Evolutionary conservation across 2,888 invertebrate genomes (phyloP).

Genomic region (Labia minor): DNA sequence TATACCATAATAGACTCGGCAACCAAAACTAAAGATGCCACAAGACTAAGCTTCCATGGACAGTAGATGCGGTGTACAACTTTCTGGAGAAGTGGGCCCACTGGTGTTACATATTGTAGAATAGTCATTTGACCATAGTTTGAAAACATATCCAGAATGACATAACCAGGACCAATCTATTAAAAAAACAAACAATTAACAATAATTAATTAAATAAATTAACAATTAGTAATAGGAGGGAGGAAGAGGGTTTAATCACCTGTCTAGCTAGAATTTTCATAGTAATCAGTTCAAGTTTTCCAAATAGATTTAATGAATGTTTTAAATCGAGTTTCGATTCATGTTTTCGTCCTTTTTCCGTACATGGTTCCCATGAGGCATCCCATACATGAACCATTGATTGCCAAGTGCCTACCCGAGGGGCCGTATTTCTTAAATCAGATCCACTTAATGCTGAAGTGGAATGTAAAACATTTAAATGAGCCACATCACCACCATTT

Average conservation of each 20-base stretch:
- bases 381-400: slow-evolving; percentile 45
- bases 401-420: slow-evolving; percentile 36
- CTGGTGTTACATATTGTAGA: slow-evolving; percentile 66
- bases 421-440: slow-evolving; percentile 34
- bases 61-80: slow-evolving; percentile 70
- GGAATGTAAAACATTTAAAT: slow-evolving; percentile 65
- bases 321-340: slow-evolving; percentile 50
- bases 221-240: neutral
- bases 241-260: slow-evolving; percentile 36
- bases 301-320: slow-evolving; percentile 52
- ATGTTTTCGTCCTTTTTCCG: slow-evolving; percentile 44
- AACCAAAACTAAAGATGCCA: slow-evolving; percentile 53
- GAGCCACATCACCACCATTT: slow-evolving; percentile 77
- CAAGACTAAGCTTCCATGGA: slow-evolving; percentile 46
- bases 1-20: slow-evolving; percentile 60
- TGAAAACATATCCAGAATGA: slow-evolving; percentile 52
- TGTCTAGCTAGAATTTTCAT: slow-evolving; percentile 55
- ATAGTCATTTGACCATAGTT: slow-evolving; percentile 51
- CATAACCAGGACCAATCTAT: slow-evolving; percentile 67
- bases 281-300: slow-evolving; percentile 44
- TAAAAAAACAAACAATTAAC: slow-evolving; percentile 22
- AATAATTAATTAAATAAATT: neutral
- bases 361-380: slow-evolving; percentile 46
- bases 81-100: slow-evolving; percentile 62
- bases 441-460: slow-evolving; percentile 44